Percentiles rank a stretch among this genome's conserved stretches.
These are phyloP conservation scores for Phycodurus eques DNA, from an alignment of 2,113 vertebrate species.

Conservation along the genomic window DNA sequence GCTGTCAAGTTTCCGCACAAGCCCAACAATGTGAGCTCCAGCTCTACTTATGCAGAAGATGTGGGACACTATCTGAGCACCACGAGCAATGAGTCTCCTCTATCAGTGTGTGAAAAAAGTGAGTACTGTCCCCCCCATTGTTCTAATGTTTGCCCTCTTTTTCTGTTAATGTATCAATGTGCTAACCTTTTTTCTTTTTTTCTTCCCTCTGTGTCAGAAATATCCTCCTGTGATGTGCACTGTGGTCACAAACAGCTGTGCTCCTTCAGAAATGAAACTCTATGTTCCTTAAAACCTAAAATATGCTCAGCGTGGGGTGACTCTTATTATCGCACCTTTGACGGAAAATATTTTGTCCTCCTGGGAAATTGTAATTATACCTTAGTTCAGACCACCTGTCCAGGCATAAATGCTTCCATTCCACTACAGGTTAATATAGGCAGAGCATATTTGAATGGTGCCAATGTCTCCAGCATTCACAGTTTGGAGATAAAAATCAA, in stretches of 20 bases:
- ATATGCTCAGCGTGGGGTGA: conserved; percentile 73
- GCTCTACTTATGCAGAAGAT: background rate
- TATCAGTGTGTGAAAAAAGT: conserved; percentile 18
- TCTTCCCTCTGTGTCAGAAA: background rate
- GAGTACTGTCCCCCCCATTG: background rate
- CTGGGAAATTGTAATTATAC: conserved; percentile 77
- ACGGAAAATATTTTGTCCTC: conserved; percentile 66
- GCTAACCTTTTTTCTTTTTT: background rate
- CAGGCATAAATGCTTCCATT: conserved; percentile 18
- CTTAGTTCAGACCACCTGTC: conserved; percentile 38
- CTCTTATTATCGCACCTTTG: conserved; percentile 74
- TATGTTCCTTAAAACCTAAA: conserved; percentile 13
- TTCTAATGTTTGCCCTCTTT: background rate
- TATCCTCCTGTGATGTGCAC: conserved; percentile 18
- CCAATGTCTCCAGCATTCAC: conserved; percentile 14
- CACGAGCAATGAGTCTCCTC: conserved; percentile 9
- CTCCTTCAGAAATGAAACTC: conserved; percentile 15
- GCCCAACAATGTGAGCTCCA: background rate
- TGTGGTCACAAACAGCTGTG: conserved; percentile 28
- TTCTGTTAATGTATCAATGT: background rate
- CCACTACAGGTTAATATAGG: conserved; percentile 26
- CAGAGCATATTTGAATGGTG: conserved; percentile 24
- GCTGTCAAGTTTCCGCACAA: background rate
- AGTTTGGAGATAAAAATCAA: conserved; percentile 21
- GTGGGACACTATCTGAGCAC: conserved; percentile 20